Evolutionary conservation across 2,797 vertebrate genomes (phyloP).

Genomic region (Rhinogobio ventralis): DNA sequence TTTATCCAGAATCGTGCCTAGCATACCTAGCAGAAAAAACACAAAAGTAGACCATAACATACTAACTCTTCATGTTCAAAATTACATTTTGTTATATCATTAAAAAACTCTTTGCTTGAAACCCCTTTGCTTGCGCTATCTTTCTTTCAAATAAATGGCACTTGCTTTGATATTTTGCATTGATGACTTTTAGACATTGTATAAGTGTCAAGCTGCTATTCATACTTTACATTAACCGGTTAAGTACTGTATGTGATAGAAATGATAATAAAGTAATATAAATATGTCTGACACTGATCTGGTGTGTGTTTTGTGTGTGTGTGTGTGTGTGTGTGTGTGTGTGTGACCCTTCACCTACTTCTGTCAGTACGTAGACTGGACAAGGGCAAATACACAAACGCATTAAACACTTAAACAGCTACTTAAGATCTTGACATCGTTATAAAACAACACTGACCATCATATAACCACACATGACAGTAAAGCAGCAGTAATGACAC

Average conservation of each 20-base stretch:
- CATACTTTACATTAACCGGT: neutral
- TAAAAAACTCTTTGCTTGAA: neutral
- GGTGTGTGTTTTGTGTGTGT: neutral
- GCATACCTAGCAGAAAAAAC: neutral
- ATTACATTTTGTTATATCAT: neutral
- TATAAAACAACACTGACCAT: neutral
- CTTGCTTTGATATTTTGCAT: neutral
- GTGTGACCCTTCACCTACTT: conserved; percentile 70
- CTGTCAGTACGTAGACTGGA: neutral
- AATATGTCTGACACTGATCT: neutral
- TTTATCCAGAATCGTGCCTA: no score
- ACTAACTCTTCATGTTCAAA: neutral
- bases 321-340: conserved; percentile 12
- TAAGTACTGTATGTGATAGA: neutral
- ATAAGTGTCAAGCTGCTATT: no score
- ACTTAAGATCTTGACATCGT: neutral
- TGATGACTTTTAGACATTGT: neutral
- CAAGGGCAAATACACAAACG: conserved; percentile 27
- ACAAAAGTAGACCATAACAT: neutral
- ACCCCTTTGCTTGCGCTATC: neutral
- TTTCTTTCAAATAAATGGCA: neutral
- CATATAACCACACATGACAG: neutral
- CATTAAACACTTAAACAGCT: neutral
- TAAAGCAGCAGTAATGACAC: neutral
- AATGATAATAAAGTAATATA: neutral